Evolutionary conservation across 2,797 vertebrate species (phyloP).

Genomic region (Mus spretus): DNA sequence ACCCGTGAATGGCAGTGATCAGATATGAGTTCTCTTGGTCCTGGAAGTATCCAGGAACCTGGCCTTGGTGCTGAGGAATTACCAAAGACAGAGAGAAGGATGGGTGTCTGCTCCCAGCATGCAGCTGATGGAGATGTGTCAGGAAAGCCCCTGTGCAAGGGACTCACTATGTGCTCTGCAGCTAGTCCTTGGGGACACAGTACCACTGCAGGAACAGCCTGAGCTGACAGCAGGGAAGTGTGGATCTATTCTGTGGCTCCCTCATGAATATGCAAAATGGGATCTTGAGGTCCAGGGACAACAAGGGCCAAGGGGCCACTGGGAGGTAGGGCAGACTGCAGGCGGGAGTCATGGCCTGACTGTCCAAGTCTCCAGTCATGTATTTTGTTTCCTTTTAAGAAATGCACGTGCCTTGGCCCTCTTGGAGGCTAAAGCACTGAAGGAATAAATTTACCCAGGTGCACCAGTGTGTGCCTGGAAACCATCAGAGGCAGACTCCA

Average conservation of each 20-base stretch:
- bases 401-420: conserved; percentile 66
- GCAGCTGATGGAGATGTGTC: not conserved
- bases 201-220: conserved; percentile 39
- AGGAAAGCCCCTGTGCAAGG: not conserved
- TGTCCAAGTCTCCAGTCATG: conserved; percentile 72
- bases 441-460: conserved; percentile 62
- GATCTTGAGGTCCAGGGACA: conserved; percentile 63
- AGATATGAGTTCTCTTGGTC: not conserved
- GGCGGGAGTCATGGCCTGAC: conserved; percentile 70
- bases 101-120: not conserved
- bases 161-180: not conserved
- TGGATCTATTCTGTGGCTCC: conserved; percentile 46
- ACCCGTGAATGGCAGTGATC: not conserved
- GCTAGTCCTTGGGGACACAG: conserved; percentile 38
- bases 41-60: not conserved
- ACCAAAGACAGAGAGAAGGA: conserved; percentile 20
- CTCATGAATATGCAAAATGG: conserved; percentile 79
- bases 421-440: conserved; percentile 24
- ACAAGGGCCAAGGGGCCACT: conserved; percentile 51
- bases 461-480: conserved; percentile 20
- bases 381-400: conserved; percentile 73
- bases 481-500: not conserved
- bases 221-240: conserved; percentile 72
- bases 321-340: conserved; percentile 57
- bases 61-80: conserved; percentile 4